phyloP scores from a whole-genome alignment of 2,888 invertebrate genomes.

The Perdita meconis region DNA sequence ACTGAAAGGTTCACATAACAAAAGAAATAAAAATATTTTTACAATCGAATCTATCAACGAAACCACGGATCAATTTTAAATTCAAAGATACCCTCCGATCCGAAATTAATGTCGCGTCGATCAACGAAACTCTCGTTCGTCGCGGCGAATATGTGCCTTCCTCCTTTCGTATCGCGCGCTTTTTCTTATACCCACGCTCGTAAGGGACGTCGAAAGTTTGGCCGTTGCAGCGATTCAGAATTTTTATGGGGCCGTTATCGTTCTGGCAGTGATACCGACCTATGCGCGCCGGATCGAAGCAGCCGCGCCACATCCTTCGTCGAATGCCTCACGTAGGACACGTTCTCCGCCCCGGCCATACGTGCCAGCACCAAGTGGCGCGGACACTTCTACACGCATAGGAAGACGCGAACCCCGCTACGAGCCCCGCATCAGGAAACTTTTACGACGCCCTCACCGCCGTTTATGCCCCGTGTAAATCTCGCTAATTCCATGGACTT shows the following conservation, averaged over 20 bases:
- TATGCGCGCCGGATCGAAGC: constrained; percentile 60
- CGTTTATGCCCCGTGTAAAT: constrained; percentile 82
- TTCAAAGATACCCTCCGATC: constrained; percentile 2
- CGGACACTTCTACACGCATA: constrained; percentile 47
- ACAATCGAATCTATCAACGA: not conserved
- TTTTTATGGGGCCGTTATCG: constrained; percentile 81
- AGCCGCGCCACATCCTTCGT: constrained; percentile 64
- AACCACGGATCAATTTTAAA: not conserved
- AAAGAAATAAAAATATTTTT: not conserved
- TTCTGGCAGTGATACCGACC: constrained; percentile 76
- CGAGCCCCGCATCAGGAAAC: constrained; percentile 70
- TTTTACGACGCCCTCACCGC: constrained; percentile 78
- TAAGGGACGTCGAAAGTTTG: constrained; percentile 75
- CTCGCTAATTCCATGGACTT: constrained; percentile 78
- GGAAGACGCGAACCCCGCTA: constrained; percentile 14
- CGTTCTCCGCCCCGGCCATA: constrained; percentile 46
- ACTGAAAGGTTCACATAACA: too few relatives aligned
- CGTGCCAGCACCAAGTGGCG: constrained; percentile 41
- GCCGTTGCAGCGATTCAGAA: constrained; percentile 78
- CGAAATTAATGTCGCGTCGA: constrained; percentile 39
- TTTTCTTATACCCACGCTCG: constrained; percentile 50
- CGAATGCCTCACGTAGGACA: constrained; percentile 69
- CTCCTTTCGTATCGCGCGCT: not conserved
- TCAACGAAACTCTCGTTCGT: constrained; percentile 19
- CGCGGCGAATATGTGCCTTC: constrained; percentile 20